phyloP scores from a whole-genome alignment of 2,888 invertebrate species.

The Actias luna region DNA sequence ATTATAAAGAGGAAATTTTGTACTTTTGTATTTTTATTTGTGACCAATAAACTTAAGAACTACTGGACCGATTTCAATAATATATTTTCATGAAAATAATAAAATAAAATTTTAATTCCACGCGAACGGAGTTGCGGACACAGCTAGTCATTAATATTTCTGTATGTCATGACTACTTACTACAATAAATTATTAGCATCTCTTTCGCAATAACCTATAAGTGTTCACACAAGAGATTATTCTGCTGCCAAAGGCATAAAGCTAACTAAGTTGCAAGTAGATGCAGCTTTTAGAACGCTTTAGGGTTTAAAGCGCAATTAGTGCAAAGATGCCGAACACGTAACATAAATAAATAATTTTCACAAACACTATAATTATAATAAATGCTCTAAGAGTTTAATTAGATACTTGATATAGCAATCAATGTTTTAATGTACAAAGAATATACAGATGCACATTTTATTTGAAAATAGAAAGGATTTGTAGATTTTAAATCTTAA shows the following conservation, averaged over 20 bases:
- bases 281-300: constrained; percentile 46
- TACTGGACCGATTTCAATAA: too few species aligned
- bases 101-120: too few species aligned
- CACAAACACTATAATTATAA: constrained; percentile 38
- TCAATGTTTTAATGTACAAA: not conserved
- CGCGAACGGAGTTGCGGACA: too few species aligned
- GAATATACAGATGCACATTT: not conserved
- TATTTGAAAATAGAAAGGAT: not conserved
- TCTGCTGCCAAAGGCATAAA: constrained; percentile 41
- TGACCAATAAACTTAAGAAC: too few species aligned
- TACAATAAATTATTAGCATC: not conserved
- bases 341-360: constrained; percentile 53
- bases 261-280: constrained; percentile 61
- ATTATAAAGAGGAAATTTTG: too few species aligned
- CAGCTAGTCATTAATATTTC: too few species aligned
- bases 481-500: too few species aligned
- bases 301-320: constrained; percentile 61
- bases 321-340: constrained; percentile 58
- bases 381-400: constrained; percentile 62
- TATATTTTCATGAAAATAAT: too few species aligned
- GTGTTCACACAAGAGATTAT: constrained; percentile 29
- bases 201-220: constrained; percentile 1
- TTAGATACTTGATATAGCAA: constrained; percentile 50
- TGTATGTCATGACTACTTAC: not conserved
- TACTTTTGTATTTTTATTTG: too few species aligned